Conservation (phyloP, 1,140 invertebrate species). For the Charaxes varanes region DNA sequence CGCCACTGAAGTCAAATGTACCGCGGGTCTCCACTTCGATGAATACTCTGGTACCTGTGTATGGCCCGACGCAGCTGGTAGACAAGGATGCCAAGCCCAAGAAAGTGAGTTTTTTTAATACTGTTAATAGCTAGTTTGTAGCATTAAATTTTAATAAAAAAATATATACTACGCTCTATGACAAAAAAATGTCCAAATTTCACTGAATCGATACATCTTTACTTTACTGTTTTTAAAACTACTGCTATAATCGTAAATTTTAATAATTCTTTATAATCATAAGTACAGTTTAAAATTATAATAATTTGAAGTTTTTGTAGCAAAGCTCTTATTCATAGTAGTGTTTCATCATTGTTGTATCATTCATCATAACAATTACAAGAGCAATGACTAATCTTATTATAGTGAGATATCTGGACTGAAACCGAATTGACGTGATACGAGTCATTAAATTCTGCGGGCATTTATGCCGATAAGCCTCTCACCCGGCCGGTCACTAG, state of each 20-base stretch:
- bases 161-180: no score
- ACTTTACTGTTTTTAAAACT: no score
- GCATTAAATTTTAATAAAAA: not conserved
- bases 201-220: no score
- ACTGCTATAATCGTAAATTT: no score
- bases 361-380: not conserved
- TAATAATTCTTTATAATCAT: no score
- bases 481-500: conserved; percentile 19
- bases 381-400: conserved; percentile 8
- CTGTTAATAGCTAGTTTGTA: not conserved
- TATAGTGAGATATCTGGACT: not conserved
- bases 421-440: conserved; percentile 9
- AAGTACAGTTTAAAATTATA: not conserved
- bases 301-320: no score
- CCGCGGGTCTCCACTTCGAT: conserved; percentile 90
- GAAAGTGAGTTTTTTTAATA: conserved; percentile 53
- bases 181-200: no score
- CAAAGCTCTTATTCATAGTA: no score
- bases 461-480: conserved; percentile 14
- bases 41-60: conserved; percentile 90
- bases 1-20: conserved; percentile 86
- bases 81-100: conserved; percentile 79
- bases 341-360: no score
- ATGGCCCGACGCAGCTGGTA: conserved; percentile 88
- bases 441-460: conserved; percentile 6